Evolutionary conservation across 2,113 vertebrate species (phyloP).

Genomic region (Poeciliopsis retropinna): DNA sequence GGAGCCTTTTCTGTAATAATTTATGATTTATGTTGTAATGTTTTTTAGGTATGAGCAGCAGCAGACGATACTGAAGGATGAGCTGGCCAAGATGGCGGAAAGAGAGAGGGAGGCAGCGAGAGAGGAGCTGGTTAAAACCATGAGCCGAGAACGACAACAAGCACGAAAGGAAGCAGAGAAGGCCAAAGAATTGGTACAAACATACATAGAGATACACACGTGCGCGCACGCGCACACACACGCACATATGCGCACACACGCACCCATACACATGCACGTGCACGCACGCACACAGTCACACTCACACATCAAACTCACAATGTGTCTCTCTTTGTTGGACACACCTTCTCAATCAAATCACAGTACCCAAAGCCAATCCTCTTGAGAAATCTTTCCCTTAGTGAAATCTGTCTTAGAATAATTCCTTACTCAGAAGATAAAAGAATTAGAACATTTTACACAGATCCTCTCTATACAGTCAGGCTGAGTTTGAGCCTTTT

Average conservation of each 20-base stretch:
- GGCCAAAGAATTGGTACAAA: slow-evolving; percentile 77
- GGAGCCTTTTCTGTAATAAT: slow-evolving; percentile 2
- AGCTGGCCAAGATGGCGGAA: slow-evolving; percentile 79
- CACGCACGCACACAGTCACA: background rate
- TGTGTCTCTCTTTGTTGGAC: background rate
- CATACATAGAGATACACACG: too few species aligned
- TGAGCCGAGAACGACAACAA: slow-evolving; percentile 68
- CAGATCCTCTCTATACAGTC: too few species aligned
- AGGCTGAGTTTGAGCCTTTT: too few species aligned
- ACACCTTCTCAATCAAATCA: background rate
- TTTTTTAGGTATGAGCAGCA: slow-evolving; percentile 82
- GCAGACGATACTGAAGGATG: slow-evolving; percentile 83
- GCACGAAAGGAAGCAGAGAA: slow-evolving; percentile 75
- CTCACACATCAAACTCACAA: background rate
- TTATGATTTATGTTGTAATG: slow-evolving; percentile 17
- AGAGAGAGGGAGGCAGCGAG: slow-evolving; percentile 80
- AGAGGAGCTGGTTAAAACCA: slow-evolving; percentile 65
- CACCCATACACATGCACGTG: slow-evolving; percentile 1
- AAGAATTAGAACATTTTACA: too few species aligned
- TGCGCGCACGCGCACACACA: slow-evolving; percentile 8
- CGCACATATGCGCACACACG: background rate
- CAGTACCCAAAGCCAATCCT: too few species aligned
- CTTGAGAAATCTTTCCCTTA: too few species aligned
- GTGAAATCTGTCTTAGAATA: too few species aligned
- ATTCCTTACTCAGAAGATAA: too few species aligned